These are phyloP conservation scores for Stenurella melanura DNA, from an alignment of 2,888 invertebrate species.

Conservation along the genomic window DNA sequence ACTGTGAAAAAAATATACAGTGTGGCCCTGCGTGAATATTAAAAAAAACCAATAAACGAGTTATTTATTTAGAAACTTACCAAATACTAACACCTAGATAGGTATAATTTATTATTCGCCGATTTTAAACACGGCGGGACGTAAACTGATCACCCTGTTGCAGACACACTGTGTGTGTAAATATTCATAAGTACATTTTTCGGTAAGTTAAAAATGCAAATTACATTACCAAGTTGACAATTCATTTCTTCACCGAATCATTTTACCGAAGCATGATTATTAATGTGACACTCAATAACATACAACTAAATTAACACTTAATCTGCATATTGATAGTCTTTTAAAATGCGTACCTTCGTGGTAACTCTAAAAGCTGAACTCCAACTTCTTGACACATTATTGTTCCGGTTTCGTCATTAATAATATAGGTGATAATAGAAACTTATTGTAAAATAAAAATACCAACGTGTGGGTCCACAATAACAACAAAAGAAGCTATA, in stretches of 20 bases:
- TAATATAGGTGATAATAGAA: constrained; percentile 25
- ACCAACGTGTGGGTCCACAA: constrained; percentile 45
- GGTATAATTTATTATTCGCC: no score
- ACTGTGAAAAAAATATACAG: no score
- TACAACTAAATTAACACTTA: not conserved
- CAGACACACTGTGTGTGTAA: no score
- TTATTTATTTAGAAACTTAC: no score
- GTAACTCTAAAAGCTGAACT: not conserved
- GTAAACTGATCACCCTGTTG: not conserved
- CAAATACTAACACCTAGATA: no score
- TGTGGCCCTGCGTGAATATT: no score
- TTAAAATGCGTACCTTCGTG: constrained; percentile 17
- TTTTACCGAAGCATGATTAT: not conserved
- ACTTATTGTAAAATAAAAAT: constrained; percentile 35
- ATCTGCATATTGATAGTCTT: constrained; percentile 12
- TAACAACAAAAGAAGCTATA: constrained; percentile 55
- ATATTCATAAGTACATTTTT: not conserved
- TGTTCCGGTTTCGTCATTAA: constrained; percentile 33
- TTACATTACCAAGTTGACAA: not conserved
- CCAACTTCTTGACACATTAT: constrained; percentile 23
- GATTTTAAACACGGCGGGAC: no score
- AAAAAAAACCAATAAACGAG: no score
- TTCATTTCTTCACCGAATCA: not conserved
- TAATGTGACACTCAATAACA: not conserved
- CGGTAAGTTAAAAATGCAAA: constrained; percentile 3